Percentiles rank a stretch among this genome's conserved stretches.
Conservation (phyloP, 2,113 vertebrate species). For the Barnardius zonarius region DNA sequence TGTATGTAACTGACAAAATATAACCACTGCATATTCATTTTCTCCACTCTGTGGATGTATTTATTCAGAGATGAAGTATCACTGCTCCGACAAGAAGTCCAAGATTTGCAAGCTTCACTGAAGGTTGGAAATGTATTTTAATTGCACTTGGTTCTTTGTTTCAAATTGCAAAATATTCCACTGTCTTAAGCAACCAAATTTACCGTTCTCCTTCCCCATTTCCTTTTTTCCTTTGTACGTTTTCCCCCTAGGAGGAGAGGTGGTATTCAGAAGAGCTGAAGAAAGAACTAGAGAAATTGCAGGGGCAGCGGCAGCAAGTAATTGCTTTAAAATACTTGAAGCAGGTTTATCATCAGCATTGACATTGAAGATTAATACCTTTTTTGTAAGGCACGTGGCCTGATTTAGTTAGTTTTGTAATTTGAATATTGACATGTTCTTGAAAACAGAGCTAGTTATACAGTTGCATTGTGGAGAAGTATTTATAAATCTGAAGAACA, state of each 20-base stretch:
- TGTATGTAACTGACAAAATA: conserved; percentile 8
- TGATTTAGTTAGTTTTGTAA: conserved; percentile 67
- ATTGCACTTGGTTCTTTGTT: conserved; percentile 45
- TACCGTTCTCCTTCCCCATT: not conserved
- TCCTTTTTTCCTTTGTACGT: not conserved
- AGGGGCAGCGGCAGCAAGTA: conserved; percentile 98
- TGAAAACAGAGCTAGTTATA: not conserved
- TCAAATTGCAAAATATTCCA: conserved; percentile 14
- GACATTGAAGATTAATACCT: conserved; percentile 66
- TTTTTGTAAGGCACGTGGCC: conserved; percentile 71
- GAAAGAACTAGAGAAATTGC: conserved; percentile 97
- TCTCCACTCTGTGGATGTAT: conserved; percentile 16
- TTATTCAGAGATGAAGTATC: conserved; percentile 85
- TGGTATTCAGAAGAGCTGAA: conserved; percentile 98
- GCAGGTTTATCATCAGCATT: conserved; percentile 71
- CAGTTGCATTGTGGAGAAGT: not conserved
- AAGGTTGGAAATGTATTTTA: conserved; percentile 81
- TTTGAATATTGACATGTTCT: conserved; percentile 47
- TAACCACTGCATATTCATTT: conserved; percentile 51
- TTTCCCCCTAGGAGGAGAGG: conserved; percentile 86
- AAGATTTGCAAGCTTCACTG: conserved; percentile 91
- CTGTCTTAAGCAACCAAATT: conserved; percentile 33
- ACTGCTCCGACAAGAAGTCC: conserved; percentile 91
- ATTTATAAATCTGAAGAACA: not conserved
- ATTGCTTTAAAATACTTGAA: conserved; percentile 86